Conservation (phyloP, 2,113 vertebrate species). For the Alosa alosa region DNA sequence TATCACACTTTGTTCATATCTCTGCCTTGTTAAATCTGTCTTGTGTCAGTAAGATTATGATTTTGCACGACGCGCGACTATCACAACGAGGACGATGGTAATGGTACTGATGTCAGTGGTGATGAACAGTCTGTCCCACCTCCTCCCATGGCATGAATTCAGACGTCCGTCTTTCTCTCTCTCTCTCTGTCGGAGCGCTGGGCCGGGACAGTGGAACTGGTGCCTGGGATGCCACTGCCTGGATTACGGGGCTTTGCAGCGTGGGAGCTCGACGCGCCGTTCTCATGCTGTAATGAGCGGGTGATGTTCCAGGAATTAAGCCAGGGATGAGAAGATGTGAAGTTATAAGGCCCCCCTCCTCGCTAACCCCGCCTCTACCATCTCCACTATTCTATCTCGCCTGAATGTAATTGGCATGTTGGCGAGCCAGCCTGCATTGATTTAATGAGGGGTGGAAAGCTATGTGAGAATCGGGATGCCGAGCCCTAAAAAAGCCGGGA, state of each 20-base stretch:
- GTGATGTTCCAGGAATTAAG: conserved; percentile 12
- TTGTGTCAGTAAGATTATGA: background rate
- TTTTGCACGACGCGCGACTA: background rate
- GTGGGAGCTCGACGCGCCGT: conserved; percentile 13
- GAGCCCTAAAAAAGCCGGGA: background rate
- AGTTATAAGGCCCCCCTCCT: background rate
- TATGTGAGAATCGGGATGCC: background rate
- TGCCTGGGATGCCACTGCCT: background rate
- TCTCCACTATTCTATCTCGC: background rate
- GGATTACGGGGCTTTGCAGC: background rate
- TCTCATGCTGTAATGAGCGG: conserved; percentile 17
- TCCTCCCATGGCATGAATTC: background rate
- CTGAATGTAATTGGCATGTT: conserved; percentile 11
- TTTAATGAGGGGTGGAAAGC: background rate
- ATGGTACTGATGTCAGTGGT: background rate
- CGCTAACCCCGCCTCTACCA: background rate
- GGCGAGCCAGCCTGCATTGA: background rate
- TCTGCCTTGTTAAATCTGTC: background rate
- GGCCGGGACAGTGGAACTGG: background rate
- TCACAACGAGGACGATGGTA: conserved; percentile 18
- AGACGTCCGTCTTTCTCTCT: background rate
- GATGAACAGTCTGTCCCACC: background rate
- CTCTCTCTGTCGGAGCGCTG: background rate
- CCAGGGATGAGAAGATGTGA: background rate
- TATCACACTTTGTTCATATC: background rate